Evolutionary conservation across 92 coral and sea anemone species (phyloP).

Genomic region (Meandrina meandrites): DNA sequence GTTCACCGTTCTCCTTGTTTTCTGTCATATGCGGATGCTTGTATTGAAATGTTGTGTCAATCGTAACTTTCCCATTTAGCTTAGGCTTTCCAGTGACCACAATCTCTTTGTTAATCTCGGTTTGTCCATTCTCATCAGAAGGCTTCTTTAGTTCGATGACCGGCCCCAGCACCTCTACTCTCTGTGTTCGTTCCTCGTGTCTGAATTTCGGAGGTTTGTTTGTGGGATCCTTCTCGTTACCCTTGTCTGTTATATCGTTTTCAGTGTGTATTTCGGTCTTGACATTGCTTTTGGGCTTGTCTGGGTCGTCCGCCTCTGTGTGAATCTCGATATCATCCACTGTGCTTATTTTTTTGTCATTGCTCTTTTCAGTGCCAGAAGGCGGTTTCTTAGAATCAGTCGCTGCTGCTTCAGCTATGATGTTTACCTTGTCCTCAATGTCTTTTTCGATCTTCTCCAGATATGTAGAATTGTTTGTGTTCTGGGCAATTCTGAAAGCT

Average conservation of each 20-base stretch:
- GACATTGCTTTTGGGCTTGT: not conserved
- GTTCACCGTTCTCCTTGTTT: no score
- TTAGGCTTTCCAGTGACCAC: constrained; percentile 37
- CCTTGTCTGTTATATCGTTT: not conserved
- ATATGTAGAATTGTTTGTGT: constrained; percentile 15
- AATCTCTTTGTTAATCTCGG: constrained; percentile 32
- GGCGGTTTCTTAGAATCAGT: not conserved
- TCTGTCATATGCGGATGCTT: constrained; percentile 1
- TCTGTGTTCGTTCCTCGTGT: not conserved
- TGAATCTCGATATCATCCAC: constrained; percentile 23
- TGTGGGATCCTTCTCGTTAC: not conserved
- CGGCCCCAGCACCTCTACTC: constrained; percentile 28
- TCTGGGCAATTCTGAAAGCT: constrained; percentile 44
- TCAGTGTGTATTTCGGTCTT: not conserved
- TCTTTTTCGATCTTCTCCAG: constrained; percentile 71
- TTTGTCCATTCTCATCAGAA: not conserved
- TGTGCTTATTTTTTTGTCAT: not conserved
- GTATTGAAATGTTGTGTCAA: constrained; percentile 15
- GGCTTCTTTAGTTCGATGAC: not conserved
- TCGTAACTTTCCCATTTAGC: constrained; percentile 13
- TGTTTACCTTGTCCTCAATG: constrained; percentile 71
- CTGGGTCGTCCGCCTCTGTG: constrained; percentile 24
- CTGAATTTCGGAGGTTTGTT: not conserved
- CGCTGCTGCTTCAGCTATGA: constrained; percentile 35
- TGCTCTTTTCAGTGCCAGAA: not conserved